These are phyloP conservation scores for Martes martes DNA, from an alignment of 2,113 vertebrate genomes.

Conservation along the genomic window DNA sequence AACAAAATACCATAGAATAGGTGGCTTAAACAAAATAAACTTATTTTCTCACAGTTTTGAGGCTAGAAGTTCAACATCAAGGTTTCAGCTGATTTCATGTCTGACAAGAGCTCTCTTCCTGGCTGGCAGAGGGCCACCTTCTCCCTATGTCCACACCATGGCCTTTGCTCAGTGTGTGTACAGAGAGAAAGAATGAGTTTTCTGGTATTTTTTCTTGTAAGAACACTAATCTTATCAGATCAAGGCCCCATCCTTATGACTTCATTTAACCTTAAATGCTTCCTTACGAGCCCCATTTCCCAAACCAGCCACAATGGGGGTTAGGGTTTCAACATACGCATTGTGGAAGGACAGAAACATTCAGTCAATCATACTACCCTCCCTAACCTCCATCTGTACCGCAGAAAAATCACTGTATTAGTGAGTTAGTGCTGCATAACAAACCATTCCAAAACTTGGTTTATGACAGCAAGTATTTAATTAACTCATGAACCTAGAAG, in stretches of 20 bases:
- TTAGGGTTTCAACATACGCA: neutral
- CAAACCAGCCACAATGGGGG: neutral
- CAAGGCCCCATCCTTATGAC: neutral
- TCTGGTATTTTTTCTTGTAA: neutral
- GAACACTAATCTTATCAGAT: neutral
- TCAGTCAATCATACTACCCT: neutral
- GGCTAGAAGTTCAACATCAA: neutral
- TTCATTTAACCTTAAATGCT: neutral
- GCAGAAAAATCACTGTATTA: neutral
- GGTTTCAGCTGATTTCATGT: neutral
- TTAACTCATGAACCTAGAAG: neutral
- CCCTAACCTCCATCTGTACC: neutral
- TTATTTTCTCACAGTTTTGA: neutral
- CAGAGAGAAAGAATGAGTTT: neutral
- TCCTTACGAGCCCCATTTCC: neutral
- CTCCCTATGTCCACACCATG: neutral
- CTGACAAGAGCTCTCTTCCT: neutral
- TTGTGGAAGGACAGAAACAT: neutral
- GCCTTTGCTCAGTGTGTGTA: neutral
- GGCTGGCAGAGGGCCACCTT: neutral
- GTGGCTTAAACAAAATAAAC: neutral
- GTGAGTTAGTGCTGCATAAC: neutral
- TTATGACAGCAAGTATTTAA: neutral
- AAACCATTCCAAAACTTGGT: neutral
- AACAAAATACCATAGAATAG: neutral